phyloP scores from a whole-genome alignment of 92 coral and sea anemone species.

The Muricea muricata region DNA sequence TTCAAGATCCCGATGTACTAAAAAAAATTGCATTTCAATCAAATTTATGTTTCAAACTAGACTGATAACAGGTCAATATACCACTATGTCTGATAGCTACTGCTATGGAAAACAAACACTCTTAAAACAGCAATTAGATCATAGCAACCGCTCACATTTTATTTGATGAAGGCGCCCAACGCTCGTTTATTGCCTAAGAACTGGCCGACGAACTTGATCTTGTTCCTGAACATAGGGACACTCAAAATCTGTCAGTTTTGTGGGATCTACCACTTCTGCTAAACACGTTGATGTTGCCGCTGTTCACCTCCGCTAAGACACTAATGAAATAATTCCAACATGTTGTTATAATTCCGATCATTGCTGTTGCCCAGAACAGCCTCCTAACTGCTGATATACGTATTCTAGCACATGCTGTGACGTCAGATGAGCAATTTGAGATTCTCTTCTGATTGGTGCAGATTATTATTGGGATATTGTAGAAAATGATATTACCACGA shows the following conservation, averaged over 20 bases:
- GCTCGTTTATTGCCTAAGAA: conserved; percentile 60
- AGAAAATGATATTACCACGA: conserved; percentile 51
- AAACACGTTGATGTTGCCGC: conserved; percentile 50
- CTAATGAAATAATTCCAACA: conserved; percentile 48
- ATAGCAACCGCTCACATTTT: conserved; percentile 14
- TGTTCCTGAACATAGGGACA: conserved; percentile 28
- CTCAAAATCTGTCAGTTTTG: conserved; percentile 42
- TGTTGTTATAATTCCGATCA: conserved; percentile 49
- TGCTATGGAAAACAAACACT: background rate
- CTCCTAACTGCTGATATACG: conserved; percentile 35
- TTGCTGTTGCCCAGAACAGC: conserved; percentile 55
- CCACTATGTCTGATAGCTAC: background rate
- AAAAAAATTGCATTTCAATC: background rate
- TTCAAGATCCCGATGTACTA: background rate
- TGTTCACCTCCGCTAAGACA: conserved; percentile 21
- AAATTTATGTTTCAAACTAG: too few species aligned
- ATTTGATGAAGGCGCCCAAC: conserved; percentile 69
- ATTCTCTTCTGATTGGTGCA: conserved; percentile 62
- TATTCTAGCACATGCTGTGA: conserved; percentile 65
- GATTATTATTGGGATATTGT: conserved; percentile 71
- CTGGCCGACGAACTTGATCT: conserved; percentile 55
- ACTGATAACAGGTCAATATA: background rate
- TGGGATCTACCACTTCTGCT: conserved; percentile 32
- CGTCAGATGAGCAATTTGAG: conserved; percentile 54
- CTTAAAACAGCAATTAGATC: background rate